These are phyloP conservation scores for Melanotaenia nigrans DNA, from an alignment of 2,797 vertebrate species.

Conservation along the genomic window DNA sequence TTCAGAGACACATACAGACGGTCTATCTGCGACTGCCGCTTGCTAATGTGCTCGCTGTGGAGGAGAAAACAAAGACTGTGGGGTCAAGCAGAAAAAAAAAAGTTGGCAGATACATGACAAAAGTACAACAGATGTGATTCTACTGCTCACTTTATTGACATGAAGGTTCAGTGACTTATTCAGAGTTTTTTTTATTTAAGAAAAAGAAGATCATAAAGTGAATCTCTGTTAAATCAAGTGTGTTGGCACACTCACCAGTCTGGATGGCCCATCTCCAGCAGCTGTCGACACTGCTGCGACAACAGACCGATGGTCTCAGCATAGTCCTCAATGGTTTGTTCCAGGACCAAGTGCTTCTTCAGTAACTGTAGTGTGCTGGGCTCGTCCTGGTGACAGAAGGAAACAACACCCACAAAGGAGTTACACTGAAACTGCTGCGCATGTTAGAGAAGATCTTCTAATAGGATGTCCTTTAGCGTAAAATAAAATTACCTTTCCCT, in stretches of 20 bases:
- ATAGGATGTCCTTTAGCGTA: not conserved
- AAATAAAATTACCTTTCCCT: constrained; percentile 87
- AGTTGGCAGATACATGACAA: too few species aligned
- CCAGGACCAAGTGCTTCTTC: constrained; percentile 92
- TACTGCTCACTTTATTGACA: too few species aligned
- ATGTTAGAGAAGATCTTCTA: not conserved
- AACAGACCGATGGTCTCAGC: constrained; percentile 93
- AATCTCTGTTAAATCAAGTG: not conserved
- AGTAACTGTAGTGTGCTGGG: constrained; percentile 93
- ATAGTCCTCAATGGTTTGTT: constrained; percentile 94
- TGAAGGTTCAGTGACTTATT: not conserved
- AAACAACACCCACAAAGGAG: not conserved
- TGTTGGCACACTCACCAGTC: constrained; percentile 84
- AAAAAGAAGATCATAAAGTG: not conserved
- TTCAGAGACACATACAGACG: constrained; percentile 96
- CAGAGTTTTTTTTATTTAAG: not conserved
- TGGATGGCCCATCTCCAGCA: constrained; percentile 92
- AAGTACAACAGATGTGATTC: too few species aligned
- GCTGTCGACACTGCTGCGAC: constrained; percentile 91
- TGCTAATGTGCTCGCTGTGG: constrained; percentile 92
- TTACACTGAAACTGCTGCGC: not conserved
- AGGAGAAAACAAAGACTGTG: not conserved
- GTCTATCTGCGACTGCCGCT: constrained; percentile 95
- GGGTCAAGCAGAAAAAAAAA: not conserved
- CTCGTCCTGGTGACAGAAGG: constrained; percentile 85